Percentiles rank a stretch among this genome's conserved stretches.
Evolutionary conservation across 2,888 invertebrate genomes (phyloP).

Genomic region (Molanna angustata): DNA sequence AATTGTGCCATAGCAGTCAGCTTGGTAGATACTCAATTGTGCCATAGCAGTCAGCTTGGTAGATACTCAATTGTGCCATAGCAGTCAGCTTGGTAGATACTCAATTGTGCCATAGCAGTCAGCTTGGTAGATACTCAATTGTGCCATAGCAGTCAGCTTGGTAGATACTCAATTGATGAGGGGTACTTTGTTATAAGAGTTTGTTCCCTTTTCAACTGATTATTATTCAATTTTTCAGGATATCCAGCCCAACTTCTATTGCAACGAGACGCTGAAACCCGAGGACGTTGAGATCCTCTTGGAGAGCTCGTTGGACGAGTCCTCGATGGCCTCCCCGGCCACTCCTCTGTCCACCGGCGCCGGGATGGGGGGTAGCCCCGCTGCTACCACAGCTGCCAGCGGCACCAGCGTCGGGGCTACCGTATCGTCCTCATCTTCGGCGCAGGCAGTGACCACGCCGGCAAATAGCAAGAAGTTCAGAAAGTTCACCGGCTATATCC

Average conservation of each 20-base stretch:
- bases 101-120: too few relatives aligned
- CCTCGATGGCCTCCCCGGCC: constrained; percentile 77
- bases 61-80: too few relatives aligned
- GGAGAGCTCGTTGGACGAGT: constrained; percentile 81
- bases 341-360: constrained; percentile 56
- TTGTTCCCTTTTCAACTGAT: too few relatives aligned
- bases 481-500: constrained; percentile 93
- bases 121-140: too few relatives aligned
- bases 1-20: too few relatives aligned
- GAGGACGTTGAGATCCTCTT: constrained; percentile 63
- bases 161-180: too few relatives aligned
- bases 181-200: too few relatives aligned
- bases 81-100: too few relatives aligned
- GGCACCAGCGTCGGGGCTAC: constrained; percentile 39
- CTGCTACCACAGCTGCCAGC: constrained; percentile 4
- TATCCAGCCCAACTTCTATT: constrained; percentile 18
- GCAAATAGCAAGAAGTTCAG: constrained; percentile 61
- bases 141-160: too few relatives aligned
- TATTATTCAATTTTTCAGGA: not conserved
- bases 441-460: constrained; percentile 38
- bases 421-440: constrained; percentile 49
- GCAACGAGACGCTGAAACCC: constrained; percentile 20
- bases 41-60: too few relatives aligned
- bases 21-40: too few relatives aligned
- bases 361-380: constrained; percentile 33